These are phyloP conservation scores for Xylocopa sonorina DNA, from an alignment of 1,140 invertebrate species.

Conservation along the genomic window DNA sequence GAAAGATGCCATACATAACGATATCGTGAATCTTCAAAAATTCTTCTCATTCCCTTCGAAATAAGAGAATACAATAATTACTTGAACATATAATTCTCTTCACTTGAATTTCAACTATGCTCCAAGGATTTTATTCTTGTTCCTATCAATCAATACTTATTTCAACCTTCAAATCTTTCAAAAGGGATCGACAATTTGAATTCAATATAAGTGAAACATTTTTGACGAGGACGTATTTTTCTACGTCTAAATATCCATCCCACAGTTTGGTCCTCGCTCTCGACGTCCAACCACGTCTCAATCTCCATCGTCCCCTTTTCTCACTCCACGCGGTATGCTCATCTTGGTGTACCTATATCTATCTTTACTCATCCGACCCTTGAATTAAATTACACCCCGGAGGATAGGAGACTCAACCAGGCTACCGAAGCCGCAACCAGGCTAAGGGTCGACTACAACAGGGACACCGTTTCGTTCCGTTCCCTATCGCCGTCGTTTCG, in stretches of 20 bases:
- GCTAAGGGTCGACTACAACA: slow-evolving; percentile 28
- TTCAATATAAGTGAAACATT: background rate
- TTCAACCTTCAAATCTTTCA: too few species aligned
- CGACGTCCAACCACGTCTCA: slow-evolving; percentile 4
- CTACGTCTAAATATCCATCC: background rate
- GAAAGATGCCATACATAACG: too few species aligned
- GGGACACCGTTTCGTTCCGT: slow-evolving; percentile 12
- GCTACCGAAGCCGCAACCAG: slow-evolving; percentile 32
- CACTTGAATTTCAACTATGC: too few species aligned
- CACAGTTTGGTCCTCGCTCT: background rate
- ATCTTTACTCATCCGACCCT: slow-evolving; percentile 61
- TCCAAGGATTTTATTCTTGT: too few species aligned
- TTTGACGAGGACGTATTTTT: background rate
- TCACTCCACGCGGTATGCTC: slow-evolving; percentile 22
- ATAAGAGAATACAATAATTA: too few species aligned
- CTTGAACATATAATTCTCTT: too few species aligned
- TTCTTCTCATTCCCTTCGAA: too few species aligned
- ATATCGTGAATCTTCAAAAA: too few species aligned
- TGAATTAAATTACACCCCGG: slow-evolving; percentile 63
- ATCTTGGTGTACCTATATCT: slow-evolving; percentile 59
- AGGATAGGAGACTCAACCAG: slow-evolving; percentile 45
- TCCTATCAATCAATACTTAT: too few species aligned
- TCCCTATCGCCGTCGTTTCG: slow-evolving; percentile 10
- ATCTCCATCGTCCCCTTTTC: slow-evolving; percentile 7
- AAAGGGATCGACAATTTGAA: too few species aligned